These are phyloP conservation scores for Microctenopoma stevenorrisi DNA, from an alignment of 2,797 vertebrate genomes.

Conservation along the genomic window DNA sequence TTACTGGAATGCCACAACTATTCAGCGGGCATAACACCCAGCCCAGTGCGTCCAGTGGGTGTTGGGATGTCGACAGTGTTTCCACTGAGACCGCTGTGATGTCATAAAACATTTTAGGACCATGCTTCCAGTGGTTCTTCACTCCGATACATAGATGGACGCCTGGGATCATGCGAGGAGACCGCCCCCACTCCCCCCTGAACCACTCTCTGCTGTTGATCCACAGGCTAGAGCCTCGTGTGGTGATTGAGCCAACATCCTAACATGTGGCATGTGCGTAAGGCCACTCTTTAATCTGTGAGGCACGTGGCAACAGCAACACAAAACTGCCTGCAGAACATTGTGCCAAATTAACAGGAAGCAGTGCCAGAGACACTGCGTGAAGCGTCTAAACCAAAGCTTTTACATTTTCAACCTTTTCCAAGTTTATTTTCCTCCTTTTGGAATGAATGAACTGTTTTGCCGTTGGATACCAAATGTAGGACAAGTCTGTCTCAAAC, in stretches of 20 bases:
- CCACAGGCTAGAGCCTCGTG: background rate
- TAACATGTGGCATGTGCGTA: slow-evolving; percentile 51
- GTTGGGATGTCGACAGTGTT: slow-evolving; percentile 23
- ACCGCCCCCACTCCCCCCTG: background rate
- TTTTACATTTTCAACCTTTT: slow-evolving; percentile 3
- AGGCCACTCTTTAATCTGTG: slow-evolving; percentile 47
- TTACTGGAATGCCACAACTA: slow-evolving; percentile 27
- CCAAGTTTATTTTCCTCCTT: slow-evolving; percentile 2
- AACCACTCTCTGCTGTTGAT: slow-evolving; percentile 17
- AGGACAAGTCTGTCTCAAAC: no score
- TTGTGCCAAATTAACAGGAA: slow-evolving; percentile 29
- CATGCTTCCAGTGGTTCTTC: slow-evolving; percentile 5
- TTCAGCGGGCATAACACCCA: slow-evolving; percentile 25
- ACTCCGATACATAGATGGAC: background rate
- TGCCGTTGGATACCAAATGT: no score
- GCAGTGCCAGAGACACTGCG: background rate
- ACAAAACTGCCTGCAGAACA: background rate
- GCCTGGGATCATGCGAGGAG: slow-evolving; percentile 29
- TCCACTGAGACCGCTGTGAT: slow-evolving; percentile 26
- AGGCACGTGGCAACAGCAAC: slow-evolving; percentile 40
- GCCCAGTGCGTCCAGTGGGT: background rate
- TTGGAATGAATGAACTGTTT: no score
- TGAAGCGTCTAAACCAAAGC: background rate
- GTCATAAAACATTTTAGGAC: slow-evolving; percentile 10
- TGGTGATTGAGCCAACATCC: slow-evolving; percentile 28